Evolutionary conservation across 2,888 invertebrate species (phyloP).

Genomic region (Taphrorychus bicolor): DNA sequence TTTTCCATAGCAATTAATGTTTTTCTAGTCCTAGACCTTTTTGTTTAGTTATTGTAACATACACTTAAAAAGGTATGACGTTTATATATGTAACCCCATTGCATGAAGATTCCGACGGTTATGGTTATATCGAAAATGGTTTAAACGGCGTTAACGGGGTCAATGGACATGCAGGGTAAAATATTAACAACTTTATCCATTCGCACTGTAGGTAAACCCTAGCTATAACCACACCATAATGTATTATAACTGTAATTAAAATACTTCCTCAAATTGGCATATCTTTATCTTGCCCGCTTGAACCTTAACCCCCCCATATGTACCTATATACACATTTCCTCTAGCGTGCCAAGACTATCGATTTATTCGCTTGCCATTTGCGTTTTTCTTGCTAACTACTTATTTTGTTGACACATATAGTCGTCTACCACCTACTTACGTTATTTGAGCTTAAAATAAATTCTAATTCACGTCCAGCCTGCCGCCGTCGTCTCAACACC

Average conservation of each 20-base stretch:
- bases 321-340: background rate
- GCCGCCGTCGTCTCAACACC: slow-evolving; percentile 42
- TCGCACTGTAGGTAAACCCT: too few species aligned
- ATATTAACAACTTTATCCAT: slow-evolving; percentile 8
- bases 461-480: too few species aligned
- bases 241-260: too few species aligned
- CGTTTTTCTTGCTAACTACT: background rate
- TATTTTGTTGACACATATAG: too few species aligned
- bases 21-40: slow-evolving; percentile 8
- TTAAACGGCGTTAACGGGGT: slow-evolving; percentile 47
- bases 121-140: slow-evolving; percentile 55
- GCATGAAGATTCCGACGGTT: slow-evolving; percentile 56
- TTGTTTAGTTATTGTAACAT: slow-evolving; percentile 7
- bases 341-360: slow-evolving; percentile 31
- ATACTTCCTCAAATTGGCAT: background rate
- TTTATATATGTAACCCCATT: slow-evolving; percentile 60
- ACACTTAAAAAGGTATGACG: slow-evolving; percentile 57
- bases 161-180: slow-evolving; percentile 36
- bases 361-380: slow-evolving; percentile 23
- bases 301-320: background rate
- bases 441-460: too few species aligned
- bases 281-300: too few species aligned
- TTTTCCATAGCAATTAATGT: slow-evolving; percentile 12
- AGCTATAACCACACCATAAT: too few species aligned
- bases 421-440: background rate